Evolutionary conservation across 2,888 invertebrate species (phyloP).

Genomic region (Stenotaenia linearis): DNA sequence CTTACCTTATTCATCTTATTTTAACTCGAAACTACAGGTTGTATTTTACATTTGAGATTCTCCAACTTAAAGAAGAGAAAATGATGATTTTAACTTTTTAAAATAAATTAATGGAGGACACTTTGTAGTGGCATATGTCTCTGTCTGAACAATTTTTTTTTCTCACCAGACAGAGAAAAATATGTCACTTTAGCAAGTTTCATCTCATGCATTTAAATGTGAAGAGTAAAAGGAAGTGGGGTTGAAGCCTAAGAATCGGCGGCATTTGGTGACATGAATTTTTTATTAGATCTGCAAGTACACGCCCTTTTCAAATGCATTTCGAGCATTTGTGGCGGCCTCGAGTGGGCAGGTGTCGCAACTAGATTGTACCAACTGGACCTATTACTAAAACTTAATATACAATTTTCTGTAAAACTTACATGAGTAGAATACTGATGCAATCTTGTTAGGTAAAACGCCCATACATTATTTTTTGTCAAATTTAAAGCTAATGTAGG

Average conservation of each 20-base stretch:
- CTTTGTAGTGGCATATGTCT: not conserved
- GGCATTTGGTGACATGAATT: slow-evolving; percentile 9
- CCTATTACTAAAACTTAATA: not conserved
- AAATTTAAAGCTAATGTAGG: not conserved
- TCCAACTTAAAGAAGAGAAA: not conserved
- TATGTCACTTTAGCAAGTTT: slow-evolving; percentile 1
- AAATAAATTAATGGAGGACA: not conserved
- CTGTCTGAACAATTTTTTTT: not conserved
- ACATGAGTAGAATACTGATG: not conserved
- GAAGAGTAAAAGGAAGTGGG: not conserved
- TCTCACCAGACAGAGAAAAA: not conserved
- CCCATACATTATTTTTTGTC: not conserved
- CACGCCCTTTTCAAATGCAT: not conserved
- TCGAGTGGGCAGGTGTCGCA: not conserved
- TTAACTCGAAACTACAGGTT: not conserved
- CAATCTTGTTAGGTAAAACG: not conserved
- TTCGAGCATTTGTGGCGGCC: not conserved
- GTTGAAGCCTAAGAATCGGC: not conserved
- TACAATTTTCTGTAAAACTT: not conserved
- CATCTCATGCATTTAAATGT: slow-evolving; percentile 4
- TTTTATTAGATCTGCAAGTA: not conserved
- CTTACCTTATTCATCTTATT: no score
- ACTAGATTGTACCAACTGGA: not conserved
- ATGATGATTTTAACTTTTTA: not conserved
- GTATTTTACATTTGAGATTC: not conserved